Evolutionary conservation across 53 echinoderm and acorn worm genomes (phyloP), one percentile per base, ranked within the genome.

Genomic region (Glandiceps talaboti): DNA sequence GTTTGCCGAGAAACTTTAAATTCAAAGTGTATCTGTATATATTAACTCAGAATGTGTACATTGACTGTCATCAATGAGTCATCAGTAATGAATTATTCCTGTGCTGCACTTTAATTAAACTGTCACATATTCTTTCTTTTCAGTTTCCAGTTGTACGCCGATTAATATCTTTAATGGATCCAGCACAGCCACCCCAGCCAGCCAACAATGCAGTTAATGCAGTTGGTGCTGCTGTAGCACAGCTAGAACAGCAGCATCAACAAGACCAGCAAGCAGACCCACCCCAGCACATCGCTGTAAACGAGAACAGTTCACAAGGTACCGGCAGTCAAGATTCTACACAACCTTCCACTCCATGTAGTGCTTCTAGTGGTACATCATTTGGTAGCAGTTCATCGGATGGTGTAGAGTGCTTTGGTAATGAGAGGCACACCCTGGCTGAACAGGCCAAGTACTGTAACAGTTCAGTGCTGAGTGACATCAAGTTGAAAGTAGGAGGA

Each of bases 381-480:
- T 45, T 45, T 45, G 64, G 64, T 20, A 45, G 6, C 64, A 45
- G 64, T 20, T 45, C 64, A 45, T 45, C 64, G 6, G 64, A 45
- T 32, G 89, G 89, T 27, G 84, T 87, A 29, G 91, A 96, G 79
- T 96, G 92, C 83, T 91, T 85, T 82, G 92, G 97, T 74, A 84
- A 93, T 74, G 92, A 96, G 82, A 82, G 97, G 14, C 87, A 85
- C 32, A 86, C 93, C n/a, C 87, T 96, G 74, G 74, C 81, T 26
- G 97, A 96, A 74, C 85, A 92, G 89, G 87, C 89, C 25, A 82
- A 90, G 26, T 96, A 93, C 85, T 96, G 81, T 84, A 96, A 96
- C 83, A 96, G 89, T 75, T 82, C 79, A 27, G 85, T 93, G 73
- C 87, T 96, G 87, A 96, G 92, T 79, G 97, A 96, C 76, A 96